These are phyloP conservation scores for Phyllopteryx taeniolatus DNA, from an alignment of 2,113 vertebrate genomes.

Conservation along the genomic window DNA sequence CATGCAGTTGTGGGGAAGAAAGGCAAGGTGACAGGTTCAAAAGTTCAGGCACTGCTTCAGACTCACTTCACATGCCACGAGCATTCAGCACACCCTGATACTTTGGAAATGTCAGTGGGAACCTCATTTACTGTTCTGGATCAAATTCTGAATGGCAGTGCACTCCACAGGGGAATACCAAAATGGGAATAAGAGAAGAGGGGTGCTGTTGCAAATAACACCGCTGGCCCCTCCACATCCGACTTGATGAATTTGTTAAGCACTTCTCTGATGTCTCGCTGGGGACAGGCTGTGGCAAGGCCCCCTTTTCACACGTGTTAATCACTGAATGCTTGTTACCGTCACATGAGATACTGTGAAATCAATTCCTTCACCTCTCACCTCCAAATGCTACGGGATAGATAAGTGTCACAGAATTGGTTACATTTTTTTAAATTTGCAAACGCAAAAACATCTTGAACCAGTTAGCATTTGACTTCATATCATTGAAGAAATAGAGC, in stretches of 20 bases:
- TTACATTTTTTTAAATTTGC: neutral
- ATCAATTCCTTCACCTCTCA: slow-evolving; percentile 69
- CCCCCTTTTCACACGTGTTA: slow-evolving; percentile 49
- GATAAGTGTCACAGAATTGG: slow-evolving; percentile 45
- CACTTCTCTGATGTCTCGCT: slow-evolving; percentile 39
- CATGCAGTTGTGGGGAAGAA: slow-evolving; percentile 63
- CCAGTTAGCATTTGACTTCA: neutral
- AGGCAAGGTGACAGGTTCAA: slow-evolving; percentile 74
- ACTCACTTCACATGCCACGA: slow-evolving; percentile 69
- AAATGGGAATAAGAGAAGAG: slow-evolving; percentile 43
- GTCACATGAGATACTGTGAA: slow-evolving; percentile 63
- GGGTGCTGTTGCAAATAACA: slow-evolving; percentile 36
- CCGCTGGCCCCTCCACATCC: slow-evolving; percentile 39
- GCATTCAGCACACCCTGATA: slow-evolving; percentile 66
- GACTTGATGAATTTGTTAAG: slow-evolving; percentile 57
- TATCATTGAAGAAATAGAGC: neutral
- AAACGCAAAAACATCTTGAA: neutral
- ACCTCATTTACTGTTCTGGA: slow-evolving; percentile 56
- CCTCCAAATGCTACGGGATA: slow-evolving; percentile 34
- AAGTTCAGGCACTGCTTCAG: slow-evolving; percentile 70
- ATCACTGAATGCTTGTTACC: slow-evolving; percentile 58
- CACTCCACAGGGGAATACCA: slow-evolving; percentile 61
- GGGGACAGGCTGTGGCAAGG: slow-evolving; percentile 37
- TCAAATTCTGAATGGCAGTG: slow-evolving; percentile 51
- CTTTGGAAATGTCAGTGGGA: slow-evolving; percentile 55